phyloP scores from a whole-genome alignment of 1,140 invertebrate genomes.

The Platyscapa corneri region DNA sequence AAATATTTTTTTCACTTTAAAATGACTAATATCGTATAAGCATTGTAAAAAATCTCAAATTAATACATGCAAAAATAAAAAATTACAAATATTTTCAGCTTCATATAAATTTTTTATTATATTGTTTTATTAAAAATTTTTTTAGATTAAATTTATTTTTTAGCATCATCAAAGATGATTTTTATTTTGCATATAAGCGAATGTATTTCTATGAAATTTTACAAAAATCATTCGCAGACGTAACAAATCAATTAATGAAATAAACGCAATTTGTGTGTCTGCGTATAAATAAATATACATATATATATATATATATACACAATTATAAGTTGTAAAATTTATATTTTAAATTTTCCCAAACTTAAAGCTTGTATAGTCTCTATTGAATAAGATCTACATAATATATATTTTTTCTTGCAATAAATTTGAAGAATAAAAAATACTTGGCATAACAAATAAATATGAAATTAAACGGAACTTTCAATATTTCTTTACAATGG shows the following conservation, averaged over 20 bases:
- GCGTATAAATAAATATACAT: no score
- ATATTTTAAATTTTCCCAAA: not conserved
- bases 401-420: not conserved
- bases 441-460: not conserved
- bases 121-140: not conserved
- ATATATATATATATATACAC: not conserved
- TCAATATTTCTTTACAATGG: not conserved
- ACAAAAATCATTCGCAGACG: not conserved
- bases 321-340: not conserved
- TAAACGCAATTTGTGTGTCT: not conserved
- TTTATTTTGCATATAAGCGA: not conserved
- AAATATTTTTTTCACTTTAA: not conserved
- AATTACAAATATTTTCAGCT: not conserved
- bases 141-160: not conserved
- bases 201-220: not conserved
- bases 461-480: not conserved
- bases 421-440: conserved; percentile 10
- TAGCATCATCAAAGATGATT: not conserved
- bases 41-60: not conserved
- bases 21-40: not conserved
- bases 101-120: not conserved
- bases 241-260: not conserved
- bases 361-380: not conserved
- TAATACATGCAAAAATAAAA: not conserved
- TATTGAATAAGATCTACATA: not conserved